Percentiles rank a stretch among this genome's conserved stretches.
Evolutionary conservation across 35 echinoderm and acorn worm genomes (phyloP).

Genomic region (Lytechinus pictus): DNA sequence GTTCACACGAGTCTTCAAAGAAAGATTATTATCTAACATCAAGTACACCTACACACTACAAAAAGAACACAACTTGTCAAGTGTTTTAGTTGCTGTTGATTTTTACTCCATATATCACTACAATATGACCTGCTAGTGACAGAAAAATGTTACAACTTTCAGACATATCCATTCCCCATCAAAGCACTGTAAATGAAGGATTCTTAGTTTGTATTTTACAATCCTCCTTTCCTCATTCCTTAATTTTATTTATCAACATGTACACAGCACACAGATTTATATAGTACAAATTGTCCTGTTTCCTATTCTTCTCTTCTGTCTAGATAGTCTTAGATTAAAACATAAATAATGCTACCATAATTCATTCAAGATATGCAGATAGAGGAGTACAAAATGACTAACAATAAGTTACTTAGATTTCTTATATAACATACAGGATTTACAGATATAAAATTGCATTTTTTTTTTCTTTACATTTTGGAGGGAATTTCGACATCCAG

Average conservation of each 20-base stretch:
- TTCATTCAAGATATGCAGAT: not conserved
- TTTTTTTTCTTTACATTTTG: slow-evolving; percentile 34
- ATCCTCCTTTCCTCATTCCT: not conserved
- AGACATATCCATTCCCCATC: not conserved
- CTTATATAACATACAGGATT: not conserved
- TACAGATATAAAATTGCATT: slow-evolving; percentile 31
- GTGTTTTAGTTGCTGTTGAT: not conserved
- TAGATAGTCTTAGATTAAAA: slow-evolving; percentile 20
- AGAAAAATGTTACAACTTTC: slow-evolving; percentile 39
- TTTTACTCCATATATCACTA: slow-evolving; percentile 56
- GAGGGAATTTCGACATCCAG: slow-evolving; percentile 21
- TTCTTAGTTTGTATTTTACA: not conserved
- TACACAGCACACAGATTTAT: slow-evolving; percentile 47
- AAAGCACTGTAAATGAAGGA: not conserved
- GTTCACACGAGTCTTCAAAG: too few relatives aligned
- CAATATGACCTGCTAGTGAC: slow-evolving; percentile 54
- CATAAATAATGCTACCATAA: slow-evolving; percentile 27
- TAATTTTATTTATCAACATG: not conserved
- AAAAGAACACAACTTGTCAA: not conserved
- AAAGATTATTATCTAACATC: too few relatives aligned
- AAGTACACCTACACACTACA: too few relatives aligned
- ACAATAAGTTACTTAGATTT: slow-evolving; percentile 38
- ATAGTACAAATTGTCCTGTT: slow-evolving; percentile 54
- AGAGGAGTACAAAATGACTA: not conserved
- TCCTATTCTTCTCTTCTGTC: not conserved